Conservation (phyloP, 2,888 invertebrate genomes). For the Punctoribates punctum region DNA sequence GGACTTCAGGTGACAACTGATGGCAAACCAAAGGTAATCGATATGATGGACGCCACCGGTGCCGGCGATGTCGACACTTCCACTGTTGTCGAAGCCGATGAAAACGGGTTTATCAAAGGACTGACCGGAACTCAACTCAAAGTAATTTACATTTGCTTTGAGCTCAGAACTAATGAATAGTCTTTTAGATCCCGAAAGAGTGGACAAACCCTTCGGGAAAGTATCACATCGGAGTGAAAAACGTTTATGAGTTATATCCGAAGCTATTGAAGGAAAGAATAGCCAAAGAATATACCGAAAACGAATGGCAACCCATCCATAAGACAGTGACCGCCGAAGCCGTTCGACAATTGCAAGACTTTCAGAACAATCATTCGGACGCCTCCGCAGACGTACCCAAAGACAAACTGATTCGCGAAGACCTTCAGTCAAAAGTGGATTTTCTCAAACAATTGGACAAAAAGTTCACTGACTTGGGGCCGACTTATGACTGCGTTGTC, state of each 20-base stretch:
- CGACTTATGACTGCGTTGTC: constrained; percentile 86
- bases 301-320: constrained; percentile 78
- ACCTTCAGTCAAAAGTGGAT: constrained; percentile 80
- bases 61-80: constrained; percentile 94
- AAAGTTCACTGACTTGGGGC: constrained; percentile 79
- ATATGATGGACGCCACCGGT: constrained; percentile 91
- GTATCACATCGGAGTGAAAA: constrained; percentile 82
- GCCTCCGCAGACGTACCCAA: constrained; percentile 50
- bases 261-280: constrained; percentile 74
- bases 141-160: constrained; percentile 58
- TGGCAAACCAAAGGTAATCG: constrained; percentile 86
- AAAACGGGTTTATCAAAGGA: constrained; percentile 73
- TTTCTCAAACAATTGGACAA: constrained; percentile 77
- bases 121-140: constrained; percentile 81
- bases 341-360: constrained; percentile 64
- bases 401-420: constrained; percentile 81
- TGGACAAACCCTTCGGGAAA: constrained; percentile 81
- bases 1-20: constrained; percentile 81
- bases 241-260: constrained; percentile 81
- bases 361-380: constrained; percentile 58
- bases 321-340: constrained; percentile 74
- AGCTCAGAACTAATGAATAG: constrained; percentile 28
- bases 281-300: constrained; percentile 71
- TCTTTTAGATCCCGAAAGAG: constrained; percentile 61
- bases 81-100: constrained; percentile 65